Percentiles rank a stretch among this genome's conserved stretches.
Conservation (phyloP, 2,797 vertebrate species). For the Pogonophryne albipinna region DNA sequence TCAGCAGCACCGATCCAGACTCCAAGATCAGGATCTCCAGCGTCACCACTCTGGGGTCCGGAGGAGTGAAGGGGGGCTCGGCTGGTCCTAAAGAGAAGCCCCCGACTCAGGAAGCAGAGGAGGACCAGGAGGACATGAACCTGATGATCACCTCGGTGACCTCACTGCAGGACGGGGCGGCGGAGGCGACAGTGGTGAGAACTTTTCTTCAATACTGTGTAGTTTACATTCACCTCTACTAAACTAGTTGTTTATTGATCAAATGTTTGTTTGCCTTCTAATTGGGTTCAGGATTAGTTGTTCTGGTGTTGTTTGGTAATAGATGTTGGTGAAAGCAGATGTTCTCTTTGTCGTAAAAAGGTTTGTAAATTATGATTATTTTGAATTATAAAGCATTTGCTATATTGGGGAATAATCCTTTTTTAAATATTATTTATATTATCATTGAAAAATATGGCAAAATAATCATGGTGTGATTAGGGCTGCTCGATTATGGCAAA, state of each 20-base stretch:
- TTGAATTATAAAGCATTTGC: too few species aligned
- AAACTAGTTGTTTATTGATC: too few species aligned
- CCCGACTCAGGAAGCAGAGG: conserved; percentile 38
- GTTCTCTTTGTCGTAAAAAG: background rate
- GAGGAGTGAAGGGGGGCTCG: conserved; percentile 56
- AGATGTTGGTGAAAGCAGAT: conserved; percentile 20
- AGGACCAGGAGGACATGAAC: conserved; percentile 87
- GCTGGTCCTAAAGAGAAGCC: conserved; percentile 52
- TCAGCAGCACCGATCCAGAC: conserved; percentile 96
- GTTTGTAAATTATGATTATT: background rate
- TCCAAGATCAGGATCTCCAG: conserved; percentile 98
- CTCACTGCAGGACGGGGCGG: conserved; percentile 90
- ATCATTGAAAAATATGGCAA: too few species aligned
- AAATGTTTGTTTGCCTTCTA: background rate
- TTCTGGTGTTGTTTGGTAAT: background rate
- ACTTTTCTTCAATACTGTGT: background rate
- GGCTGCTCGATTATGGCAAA: too few species aligned
- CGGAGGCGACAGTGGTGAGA: conserved; percentile 77
- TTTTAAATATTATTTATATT: too few species aligned
- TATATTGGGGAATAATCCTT: too few species aligned
- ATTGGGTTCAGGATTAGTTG: background rate
- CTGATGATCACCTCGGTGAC: conserved; percentile 98
- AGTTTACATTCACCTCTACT: background rate
- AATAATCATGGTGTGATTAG: too few species aligned
- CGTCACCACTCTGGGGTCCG: conserved; percentile 95